Evolutionary conservation across 2,888 invertebrate species (phyloP).

Genomic region (Dyspetes luteomarginatus): DNA sequence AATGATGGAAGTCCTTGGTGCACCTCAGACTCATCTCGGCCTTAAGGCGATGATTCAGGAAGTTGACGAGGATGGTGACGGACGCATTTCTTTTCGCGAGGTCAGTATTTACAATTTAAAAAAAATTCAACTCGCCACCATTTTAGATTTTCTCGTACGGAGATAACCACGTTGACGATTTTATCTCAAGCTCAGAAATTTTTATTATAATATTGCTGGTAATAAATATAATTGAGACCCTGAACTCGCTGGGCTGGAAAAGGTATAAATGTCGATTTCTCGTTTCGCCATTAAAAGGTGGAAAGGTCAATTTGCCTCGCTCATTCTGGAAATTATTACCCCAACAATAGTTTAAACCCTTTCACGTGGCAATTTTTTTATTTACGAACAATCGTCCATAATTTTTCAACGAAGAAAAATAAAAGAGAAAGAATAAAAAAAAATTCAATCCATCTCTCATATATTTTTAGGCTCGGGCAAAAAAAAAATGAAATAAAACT

Average conservation of each 20-base stretch:
- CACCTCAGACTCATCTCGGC: constrained; percentile 97
- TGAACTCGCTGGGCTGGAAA: constrained; percentile 17
- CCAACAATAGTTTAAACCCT: not conserved
- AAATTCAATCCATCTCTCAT: too few relatives aligned
- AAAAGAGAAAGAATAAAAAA: not conserved
- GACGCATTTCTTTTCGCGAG: constrained; percentile 95
- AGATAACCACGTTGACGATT: not conserved
- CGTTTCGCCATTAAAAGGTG: constrained; percentile 22
- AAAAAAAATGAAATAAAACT: too few relatives aligned
- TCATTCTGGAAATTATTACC: constrained; percentile 6
- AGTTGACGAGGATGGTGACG: constrained; percentile 94
- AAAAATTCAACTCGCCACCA: not conserved
- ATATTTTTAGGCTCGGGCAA: too few relatives aligned
- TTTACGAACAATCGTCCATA: constrained; percentile 11
- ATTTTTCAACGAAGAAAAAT: constrained; percentile 13
- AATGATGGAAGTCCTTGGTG: constrained; percentile 98
- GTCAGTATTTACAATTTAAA: constrained; percentile 78
- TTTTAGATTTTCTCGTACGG: not conserved
- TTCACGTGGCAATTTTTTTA: constrained; percentile 10
- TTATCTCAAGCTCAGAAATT: not conserved
- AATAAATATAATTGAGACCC: not conserved
- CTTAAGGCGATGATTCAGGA: constrained; percentile 97
- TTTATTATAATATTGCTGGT: not conserved
- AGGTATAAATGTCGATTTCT: constrained; percentile 28
- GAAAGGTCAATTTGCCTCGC: constrained; percentile 44